Percentiles rank a stretch among this genome's conserved stretches.
Conservation (phyloP, 2,888 invertebrate species). For the Xylophagus ater region DNA sequence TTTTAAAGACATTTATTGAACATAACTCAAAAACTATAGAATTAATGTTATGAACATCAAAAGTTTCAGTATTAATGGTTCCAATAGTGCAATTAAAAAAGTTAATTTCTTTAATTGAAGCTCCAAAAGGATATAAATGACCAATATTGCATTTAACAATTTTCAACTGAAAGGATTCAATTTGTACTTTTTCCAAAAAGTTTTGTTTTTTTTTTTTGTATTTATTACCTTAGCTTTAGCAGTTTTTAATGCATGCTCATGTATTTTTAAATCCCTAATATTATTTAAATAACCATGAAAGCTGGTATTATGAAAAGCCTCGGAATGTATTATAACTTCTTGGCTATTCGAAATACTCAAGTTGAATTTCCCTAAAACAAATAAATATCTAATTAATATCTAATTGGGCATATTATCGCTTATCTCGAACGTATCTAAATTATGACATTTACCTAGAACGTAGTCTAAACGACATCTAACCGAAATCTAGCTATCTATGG, state of each 20-base stretch:
- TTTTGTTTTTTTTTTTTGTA: neutral
- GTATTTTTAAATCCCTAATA: slow-evolving; percentile 27
- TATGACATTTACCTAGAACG: too few relatives aligned
- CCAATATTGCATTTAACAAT: slow-evolving; percentile 29
- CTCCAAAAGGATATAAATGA: slow-evolving; percentile 29
- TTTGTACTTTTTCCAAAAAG: neutral
- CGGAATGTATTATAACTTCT: slow-evolving; percentile 25
- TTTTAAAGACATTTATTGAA: slow-evolving; percentile 30
- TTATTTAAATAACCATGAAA: slow-evolving; percentile 27
- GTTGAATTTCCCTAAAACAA: slow-evolving; percentile 28
- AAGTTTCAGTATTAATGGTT: slow-evolving; percentile 28
- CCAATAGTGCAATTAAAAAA: slow-evolving; percentile 31
- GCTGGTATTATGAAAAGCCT: slow-evolving; percentile 31
- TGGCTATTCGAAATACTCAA: slow-evolving; percentile 28
- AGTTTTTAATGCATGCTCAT: slow-evolving; percentile 31
- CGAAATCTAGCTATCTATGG: too few relatives aligned
- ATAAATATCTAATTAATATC: neutral
- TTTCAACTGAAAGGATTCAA: slow-evolving; percentile 24
- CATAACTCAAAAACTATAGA: slow-evolving; percentile 31
- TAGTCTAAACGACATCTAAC: too few relatives aligned
- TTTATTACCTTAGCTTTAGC: slow-evolving; percentile 27
- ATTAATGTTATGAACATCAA: slow-evolving; percentile 34
- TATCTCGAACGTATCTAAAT: neutral
- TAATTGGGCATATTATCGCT: too few relatives aligned
- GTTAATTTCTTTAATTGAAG: slow-evolving; percentile 30